A percentile compares a stretch with the other conserved stretches of the same genome.
phyloP scores from a whole-genome alignment of 2,888 invertebrate genomes.

The Neuroscelio doddi region DNA sequence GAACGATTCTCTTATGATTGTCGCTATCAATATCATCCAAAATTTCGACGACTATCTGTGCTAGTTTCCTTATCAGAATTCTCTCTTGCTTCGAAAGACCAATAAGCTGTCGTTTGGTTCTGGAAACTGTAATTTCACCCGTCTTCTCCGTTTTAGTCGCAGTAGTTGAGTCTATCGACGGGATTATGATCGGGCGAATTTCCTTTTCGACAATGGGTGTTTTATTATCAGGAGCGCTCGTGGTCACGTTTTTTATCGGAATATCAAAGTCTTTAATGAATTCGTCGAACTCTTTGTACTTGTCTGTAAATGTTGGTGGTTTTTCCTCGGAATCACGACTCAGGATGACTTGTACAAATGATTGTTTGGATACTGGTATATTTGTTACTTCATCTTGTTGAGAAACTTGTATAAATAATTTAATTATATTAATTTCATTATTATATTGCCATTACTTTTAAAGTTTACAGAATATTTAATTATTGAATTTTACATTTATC shows the following conservation, averaged over 20 bases:
- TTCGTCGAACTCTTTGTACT: slow-evolving; percentile 61
- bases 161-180: neutral
- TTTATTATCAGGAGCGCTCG: slow-evolving; percentile 33
- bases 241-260: slow-evolving; percentile 41
- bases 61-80: slow-evolving; percentile 66
- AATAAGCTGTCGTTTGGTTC: slow-evolving; percentile 47
- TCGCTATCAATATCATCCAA: slow-evolving; percentile 74
- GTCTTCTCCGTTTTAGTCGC: neutral
- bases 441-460: neutral
- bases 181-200: slow-evolving; percentile 45
- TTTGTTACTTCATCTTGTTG: slow-evolving; percentile 5
- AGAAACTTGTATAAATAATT: neutral
- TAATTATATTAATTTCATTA: neutral
- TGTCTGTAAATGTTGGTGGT: slow-evolving; percentile 53
- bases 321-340: slow-evolving; percentile 45
- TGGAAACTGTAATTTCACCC: neutral
- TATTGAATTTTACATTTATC: too few relatives aligned
- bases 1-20: slow-evolving; percentile 71
- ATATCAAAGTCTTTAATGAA: slow-evolving; percentile 63
- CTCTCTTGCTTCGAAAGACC: slow-evolving; percentile 51
- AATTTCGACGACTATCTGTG: slow-evolving; percentile 72
- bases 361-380: slow-evolving; percentile 38
- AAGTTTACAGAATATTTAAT: too few relatives aligned
- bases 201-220: slow-evolving; percentile 54
- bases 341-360: slow-evolving; percentile 47